Base-by-base conservation (phyloP, 2,797 vertebrate genomes). In the Halcyon smyrnensis region DNA sequence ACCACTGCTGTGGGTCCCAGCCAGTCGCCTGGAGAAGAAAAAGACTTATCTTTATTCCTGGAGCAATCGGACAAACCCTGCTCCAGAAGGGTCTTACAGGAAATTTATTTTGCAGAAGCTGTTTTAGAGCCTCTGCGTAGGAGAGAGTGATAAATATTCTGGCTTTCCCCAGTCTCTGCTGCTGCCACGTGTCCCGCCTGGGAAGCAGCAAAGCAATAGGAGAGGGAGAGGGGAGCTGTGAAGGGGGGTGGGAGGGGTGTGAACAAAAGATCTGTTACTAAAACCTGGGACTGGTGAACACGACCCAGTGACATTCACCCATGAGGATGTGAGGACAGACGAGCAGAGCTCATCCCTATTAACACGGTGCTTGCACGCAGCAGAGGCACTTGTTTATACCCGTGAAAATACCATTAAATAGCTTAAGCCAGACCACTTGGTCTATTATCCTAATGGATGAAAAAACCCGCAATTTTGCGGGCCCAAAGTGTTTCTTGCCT, bases 321-420 rank as follows among this genome's bases (percentile, higher is more conserved):
- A 7, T 1, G 1, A 67, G 41, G 46, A 32, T 0, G 20, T 2
- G 8, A 56, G 64, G 41, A 30, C 1, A 11, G 23, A 27, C 21
- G 9, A 30, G 53, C 48, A 60, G 34, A 46, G 37, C 65, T 59
- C 43, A 6, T 5, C 60, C 28, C 32, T 6, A 2, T 8, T 6
- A 32, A 23, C 2, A 1, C 3, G 1, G 30, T 1, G 8, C 21
- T 1, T 2, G 13, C 13, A 6, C 17, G 1, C 24, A 15, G 48
- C 16, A 15, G 17, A 51, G 24, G 20, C 8, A 13, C 59, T 74
- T 13, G 18, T 3, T 65, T 19, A 53, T 5, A 60, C 19, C 53
- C 4, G 1, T 16, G 13, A 69, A 86, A 87, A 59, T 9, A 36
- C 4, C 28, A 9, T 0, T 0, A 16, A 36, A 18, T 1, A 24